Conservation (phyloP, 2,888 invertebrate genomes). For the Dilophus febrilis region DNA sequence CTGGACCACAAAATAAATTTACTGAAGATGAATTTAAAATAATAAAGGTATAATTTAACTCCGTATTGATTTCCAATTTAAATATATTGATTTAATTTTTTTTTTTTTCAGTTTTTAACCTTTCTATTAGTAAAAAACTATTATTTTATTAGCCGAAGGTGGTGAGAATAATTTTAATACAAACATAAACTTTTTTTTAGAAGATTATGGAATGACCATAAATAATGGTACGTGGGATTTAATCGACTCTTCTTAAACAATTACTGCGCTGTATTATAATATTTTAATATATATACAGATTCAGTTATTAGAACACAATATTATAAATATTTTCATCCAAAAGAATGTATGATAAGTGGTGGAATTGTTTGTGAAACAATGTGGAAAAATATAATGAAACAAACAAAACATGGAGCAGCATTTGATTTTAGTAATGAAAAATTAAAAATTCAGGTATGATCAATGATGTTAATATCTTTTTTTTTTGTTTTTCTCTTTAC, state of each 20-base stretch:
- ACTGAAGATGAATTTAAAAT: slow-evolving; percentile 75
- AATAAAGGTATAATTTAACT: slow-evolving; percentile 32
- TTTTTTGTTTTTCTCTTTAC: no score
- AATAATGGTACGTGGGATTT: slow-evolving; percentile 89
- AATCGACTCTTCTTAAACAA: no score
- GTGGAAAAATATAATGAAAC: slow-evolving; percentile 32
- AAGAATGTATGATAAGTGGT: slow-evolving; percentile 83
- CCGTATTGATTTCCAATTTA: background rate
- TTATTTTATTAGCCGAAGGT: slow-evolving; percentile 80
- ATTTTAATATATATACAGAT: slow-evolving; percentile 40
- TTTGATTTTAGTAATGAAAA: slow-evolving; percentile 27
- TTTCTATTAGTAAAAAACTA: slow-evolving; percentile 60
- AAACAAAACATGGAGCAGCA: slow-evolving; percentile 14
- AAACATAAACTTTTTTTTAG: slow-evolving; percentile 90
- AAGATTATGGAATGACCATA: slow-evolving; percentile 88
- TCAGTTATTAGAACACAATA: slow-evolving; percentile 87
- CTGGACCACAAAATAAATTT: slow-evolving; percentile 77
- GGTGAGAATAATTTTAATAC: slow-evolving; percentile 77
- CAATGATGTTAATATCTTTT: slow-evolving; percentile 23
- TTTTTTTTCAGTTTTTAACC: background rate
- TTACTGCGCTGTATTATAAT: slow-evolving; percentile 9
- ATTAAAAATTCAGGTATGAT: slow-evolving; percentile 25
- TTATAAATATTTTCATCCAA: slow-evolving; percentile 95
- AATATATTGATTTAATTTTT: background rate
- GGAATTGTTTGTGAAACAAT: slow-evolving; percentile 53